A percentile compares a stretch with the other conserved stretches of the same genome.
phyloP scores from a whole-genome alignment of 2,113 vertebrate genomes.

The Tragelaphus scriptus region DNA sequence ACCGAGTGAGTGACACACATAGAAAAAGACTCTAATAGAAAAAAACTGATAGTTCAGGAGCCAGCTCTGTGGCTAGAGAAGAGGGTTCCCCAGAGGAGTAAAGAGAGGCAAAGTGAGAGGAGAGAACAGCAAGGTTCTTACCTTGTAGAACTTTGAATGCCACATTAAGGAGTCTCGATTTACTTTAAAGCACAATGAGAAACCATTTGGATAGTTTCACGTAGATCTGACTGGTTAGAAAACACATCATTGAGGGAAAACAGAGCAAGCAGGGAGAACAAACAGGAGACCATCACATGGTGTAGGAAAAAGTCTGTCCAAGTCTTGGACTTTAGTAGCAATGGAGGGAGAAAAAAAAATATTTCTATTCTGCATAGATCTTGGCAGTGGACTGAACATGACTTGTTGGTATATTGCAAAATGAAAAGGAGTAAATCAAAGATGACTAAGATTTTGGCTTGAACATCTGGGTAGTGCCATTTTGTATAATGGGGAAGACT shows the following conservation, averaged over 20 bases:
- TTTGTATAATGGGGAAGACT: not conserved
- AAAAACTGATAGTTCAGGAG: not conserved
- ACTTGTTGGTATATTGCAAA: not conserved
- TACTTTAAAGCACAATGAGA: not conserved
- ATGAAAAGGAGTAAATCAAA: not conserved
- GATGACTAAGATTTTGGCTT: not conserved
- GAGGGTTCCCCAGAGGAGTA: not conserved
- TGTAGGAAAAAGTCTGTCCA: not conserved
- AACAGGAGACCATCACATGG: not conserved
- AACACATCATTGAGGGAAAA: not conserved
- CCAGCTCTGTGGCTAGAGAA: not conserved
- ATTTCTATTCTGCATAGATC: not conserved
- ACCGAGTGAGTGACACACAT: fast-evolving
- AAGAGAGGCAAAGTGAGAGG: not conserved
- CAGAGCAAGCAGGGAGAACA: not conserved
- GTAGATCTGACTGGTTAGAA: not conserved
- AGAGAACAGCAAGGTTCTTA: not conserved
- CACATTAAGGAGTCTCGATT: not conserved
- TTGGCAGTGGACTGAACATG: not conserved
- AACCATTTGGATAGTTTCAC: not conserved
- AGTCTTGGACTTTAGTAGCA: not conserved
- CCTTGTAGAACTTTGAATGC: not conserved
- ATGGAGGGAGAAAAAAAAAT: not conserved
- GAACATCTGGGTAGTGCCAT: not conserved
- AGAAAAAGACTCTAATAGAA: not conserved